phyloP scores from a whole-genome alignment of 2,888 invertebrate genomes.

The Dorcus parallelipipedus region DNA sequence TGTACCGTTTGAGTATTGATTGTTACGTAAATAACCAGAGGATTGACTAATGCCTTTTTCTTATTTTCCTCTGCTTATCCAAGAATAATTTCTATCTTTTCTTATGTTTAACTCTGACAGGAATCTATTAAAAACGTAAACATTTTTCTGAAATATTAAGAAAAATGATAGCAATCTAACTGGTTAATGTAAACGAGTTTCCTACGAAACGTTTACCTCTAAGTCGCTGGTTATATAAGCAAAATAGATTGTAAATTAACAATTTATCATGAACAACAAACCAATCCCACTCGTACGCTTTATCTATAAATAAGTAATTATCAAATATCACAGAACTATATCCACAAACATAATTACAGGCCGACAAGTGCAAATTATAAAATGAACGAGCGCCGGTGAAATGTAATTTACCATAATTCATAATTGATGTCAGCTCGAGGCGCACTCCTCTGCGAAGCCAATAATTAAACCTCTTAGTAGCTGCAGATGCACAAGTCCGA shows the following conservation, averaged over 20 bases:
- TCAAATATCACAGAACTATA: conserved; percentile 7
- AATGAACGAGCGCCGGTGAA: conserved; percentile 19
- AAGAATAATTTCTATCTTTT: too few relatives aligned
- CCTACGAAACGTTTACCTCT: too few relatives aligned
- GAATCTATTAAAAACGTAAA: neutral
- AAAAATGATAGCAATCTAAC: neutral
- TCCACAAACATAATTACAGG: conserved; percentile 16
- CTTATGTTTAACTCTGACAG: too few relatives aligned
- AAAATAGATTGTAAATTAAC: conserved; percentile 10
- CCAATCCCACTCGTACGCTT: conserved; percentile 8
- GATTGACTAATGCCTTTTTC: too few relatives aligned
- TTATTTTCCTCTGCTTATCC: too few relatives aligned
- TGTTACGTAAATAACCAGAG: too few relatives aligned
- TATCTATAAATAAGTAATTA: conserved; percentile 13
- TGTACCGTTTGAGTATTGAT: too few relatives aligned
- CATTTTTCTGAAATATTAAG: neutral
- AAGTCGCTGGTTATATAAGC: conserved; percentile 6
- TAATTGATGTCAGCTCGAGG: conserved; percentile 24
- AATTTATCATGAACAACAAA: conserved; percentile 6
- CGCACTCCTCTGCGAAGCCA: conserved; percentile 21
- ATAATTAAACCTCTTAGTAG: conserved; percentile 30
- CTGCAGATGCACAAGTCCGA: conserved; percentile 22
- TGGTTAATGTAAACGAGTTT: neutral
- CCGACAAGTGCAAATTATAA: conserved; percentile 22
- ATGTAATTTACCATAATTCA: conserved; percentile 29